Evolutionary conservation across 1,140 invertebrate genomes (phyloP), one percentile per base, ranked within the genome.

Genomic region (Neelides sp.): DNA sequence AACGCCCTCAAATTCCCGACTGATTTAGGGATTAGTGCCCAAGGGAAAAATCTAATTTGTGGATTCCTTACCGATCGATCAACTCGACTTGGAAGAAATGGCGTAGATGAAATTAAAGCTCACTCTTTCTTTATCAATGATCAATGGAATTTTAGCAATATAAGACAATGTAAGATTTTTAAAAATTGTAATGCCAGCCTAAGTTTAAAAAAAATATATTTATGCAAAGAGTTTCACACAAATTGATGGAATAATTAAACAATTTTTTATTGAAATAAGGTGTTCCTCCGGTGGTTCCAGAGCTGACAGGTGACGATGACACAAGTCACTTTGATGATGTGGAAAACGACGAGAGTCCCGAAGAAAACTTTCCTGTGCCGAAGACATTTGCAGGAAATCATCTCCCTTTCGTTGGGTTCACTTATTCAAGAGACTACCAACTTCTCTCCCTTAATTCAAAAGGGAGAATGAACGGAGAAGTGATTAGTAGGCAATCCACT

Each of bases 331-430:
- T 99, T 73, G 93, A 98, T 67, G 92, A 97, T 61, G 85, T 97
- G 44, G 92, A 96, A 61, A 87, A 89, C 63, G 85, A 90, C 52
- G 85, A 91, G 62, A 78, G 78, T 40, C 75, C 82, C 1, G 84
- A 90, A 64, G 89, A 95, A 67, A 81, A 82, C 64, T 98, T 98
- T 71, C 87, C 93, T 8, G 75, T 85, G 49, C 90, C 93, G 23
- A 98, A 96, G 73, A 88, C 90, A 27, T 98, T 98, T 71, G 89
- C 89, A 48, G 96, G 92, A 35, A 97, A 98, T 72, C 93, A 98
- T 71, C 72, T 99, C 54, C 93, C 95, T 15, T 99, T 99, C 71
- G 88, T 98, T 49, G 93, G 95, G 7, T 99, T 99, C 65, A 98
- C 95, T 0, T 98, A 95, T 65, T 91, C 87, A 39, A 83, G 82